Conservation (phyloP, 1,140 invertebrate genomes). For the Metopolophium dirhodum region DNA sequence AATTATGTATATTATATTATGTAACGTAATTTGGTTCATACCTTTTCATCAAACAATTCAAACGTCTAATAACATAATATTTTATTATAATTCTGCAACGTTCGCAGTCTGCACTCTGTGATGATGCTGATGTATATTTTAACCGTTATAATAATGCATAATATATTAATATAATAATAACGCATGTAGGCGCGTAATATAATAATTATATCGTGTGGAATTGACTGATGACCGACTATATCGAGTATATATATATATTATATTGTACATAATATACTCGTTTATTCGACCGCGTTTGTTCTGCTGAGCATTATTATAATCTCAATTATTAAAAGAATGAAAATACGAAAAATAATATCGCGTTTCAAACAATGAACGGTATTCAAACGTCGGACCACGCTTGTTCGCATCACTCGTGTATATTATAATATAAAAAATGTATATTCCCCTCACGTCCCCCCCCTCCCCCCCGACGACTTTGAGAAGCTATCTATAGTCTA, state of each 20-base stretch:
- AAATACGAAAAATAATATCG: constrained; percentile 10
- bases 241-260: not conserved
- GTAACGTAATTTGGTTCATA: not conserved
- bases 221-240: not conserved
- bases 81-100: not conserved
- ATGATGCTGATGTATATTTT: not conserved
- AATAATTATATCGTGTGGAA: not conserved
- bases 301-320: constrained; percentile 12
- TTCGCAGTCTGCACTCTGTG: not conserved
- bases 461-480: not conserved
- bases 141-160: not conserved
- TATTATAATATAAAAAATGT: not conserved
- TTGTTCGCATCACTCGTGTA: not conserved
- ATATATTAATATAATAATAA: not conserved
- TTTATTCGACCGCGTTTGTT: not conserved
- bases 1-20: not conserved
- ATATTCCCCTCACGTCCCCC: not conserved
- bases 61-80: not conserved
- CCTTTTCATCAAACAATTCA: not conserved
- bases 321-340: constrained; percentile 13
- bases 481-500: not conserved
- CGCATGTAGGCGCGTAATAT: not conserved
- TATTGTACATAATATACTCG: not conserved
- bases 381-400: constrained; percentile 27
- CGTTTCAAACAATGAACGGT: not conserved